A percentile compares a stretch with the other conserved stretches of the same genome.
These are phyloP conservation scores for Xenentodon cancila DNA, from an alignment of 2,797 vertebrate genomes.

Conservation along the genomic window DNA sequence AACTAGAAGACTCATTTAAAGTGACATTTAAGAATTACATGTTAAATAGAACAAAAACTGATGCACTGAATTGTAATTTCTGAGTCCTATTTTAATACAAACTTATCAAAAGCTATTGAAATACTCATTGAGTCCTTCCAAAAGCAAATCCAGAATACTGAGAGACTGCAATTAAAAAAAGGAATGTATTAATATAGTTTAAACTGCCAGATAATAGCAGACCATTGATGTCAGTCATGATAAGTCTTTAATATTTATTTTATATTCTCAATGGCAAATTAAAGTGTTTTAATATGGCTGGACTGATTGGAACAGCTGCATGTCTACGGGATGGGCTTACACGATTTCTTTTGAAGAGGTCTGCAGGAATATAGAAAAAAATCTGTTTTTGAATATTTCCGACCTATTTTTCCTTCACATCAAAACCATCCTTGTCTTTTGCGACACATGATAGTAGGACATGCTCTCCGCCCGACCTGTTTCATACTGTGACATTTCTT, in stretches of 20 bases:
- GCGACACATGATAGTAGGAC: not conserved
- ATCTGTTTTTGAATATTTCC: conserved; percentile 1
- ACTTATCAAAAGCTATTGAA: not conserved
- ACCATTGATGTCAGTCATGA: conserved; percentile 44
- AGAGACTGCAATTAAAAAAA: too few relatives aligned
- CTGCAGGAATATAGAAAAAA: not conserved
- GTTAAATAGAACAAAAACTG: not conserved
- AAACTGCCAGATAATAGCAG: conserved; percentile 16
- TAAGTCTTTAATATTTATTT: conserved; percentile 20
- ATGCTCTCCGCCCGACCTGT: not conserved
- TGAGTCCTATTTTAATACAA: not conserved
- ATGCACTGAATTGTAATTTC: not conserved
- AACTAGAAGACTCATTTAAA: not conserved
- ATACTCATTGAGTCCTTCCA: not conserved
- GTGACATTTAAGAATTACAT: too few relatives aligned
- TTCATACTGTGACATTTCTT: conserved; percentile 8
- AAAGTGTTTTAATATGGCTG: conserved; percentile 24
- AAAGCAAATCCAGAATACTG: not conserved
- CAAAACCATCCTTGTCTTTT: conserved; percentile 26
- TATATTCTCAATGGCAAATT: conserved; percentile 29
- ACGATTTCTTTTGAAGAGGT: not conserved
- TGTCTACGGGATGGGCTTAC: not conserved
- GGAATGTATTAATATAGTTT: not conserved
- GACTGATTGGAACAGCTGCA: conserved; percentile 5
- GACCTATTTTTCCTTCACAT: not conserved